A percentile compares a stretch with the other conserved stretches of the same genome.
Conservation (phyloP, 2,797 vertebrate species). For the Valencia hispanica region DNA sequence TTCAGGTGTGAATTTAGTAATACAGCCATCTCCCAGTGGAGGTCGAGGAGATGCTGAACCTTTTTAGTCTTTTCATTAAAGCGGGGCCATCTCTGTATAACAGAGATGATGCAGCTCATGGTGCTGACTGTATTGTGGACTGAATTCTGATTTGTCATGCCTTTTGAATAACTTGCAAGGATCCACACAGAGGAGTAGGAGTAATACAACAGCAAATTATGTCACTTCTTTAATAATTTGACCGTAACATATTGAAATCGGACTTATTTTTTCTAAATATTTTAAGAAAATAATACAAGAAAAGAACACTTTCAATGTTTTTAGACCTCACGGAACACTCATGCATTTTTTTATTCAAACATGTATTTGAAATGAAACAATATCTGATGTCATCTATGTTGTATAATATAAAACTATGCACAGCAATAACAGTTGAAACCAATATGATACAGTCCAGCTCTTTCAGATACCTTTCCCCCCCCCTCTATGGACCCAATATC, state of each 20-base stretch:
- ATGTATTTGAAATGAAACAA: neutral
- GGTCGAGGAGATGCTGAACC: constrained; percentile 6
- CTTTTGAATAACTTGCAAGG: constrained; percentile 16
- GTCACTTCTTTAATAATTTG: neutral
- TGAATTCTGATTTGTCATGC: constrained; percentile 27
- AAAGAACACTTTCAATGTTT: neutral
- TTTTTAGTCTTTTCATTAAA: constrained; percentile 10
- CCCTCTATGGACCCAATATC: neutral
- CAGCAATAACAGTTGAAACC: neutral
- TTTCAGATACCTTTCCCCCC: neutral
- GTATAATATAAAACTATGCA: neutral
- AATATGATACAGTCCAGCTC: neutral
- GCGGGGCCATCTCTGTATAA: constrained; percentile 10
- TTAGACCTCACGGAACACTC: neutral
- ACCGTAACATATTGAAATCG: neutral
- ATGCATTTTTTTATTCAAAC: neutral
- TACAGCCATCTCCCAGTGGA: constrained; percentile 28
- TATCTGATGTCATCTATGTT: neutral
- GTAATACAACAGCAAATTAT: constrained; percentile 16
- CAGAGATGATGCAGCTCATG: constrained; percentile 31
- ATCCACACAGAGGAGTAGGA: constrained; percentile 9
- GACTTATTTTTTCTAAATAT: neutral
- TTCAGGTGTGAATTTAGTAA: constrained; percentile 44
- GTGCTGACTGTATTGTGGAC: constrained; percentile 16
- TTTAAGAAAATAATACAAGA: no score